Base-by-base conservation (phyloP, 2,888 invertebrate species). In the Polyploca ridens region DNA sequence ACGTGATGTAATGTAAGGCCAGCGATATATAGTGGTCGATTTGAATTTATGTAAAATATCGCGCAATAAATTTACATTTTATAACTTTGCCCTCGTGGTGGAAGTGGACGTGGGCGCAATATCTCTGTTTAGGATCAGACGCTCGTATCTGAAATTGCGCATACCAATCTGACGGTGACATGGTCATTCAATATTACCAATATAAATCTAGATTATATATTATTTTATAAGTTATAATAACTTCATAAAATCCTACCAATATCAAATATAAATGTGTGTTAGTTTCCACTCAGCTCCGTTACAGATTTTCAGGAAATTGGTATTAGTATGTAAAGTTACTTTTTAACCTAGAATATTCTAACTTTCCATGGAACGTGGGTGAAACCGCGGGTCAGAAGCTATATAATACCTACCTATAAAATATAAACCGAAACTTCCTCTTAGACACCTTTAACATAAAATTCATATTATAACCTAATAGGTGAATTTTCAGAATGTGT, bases 41-140 rank as follows among this genome's bases (percentile, higher is more conserved):
- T 90, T 91, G 91, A 90, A 88, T 93, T 91, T 91, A 91, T 93
- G 91, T 93, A 90, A 92, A 93, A 90, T 90, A 91, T 91, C 88
- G 87, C 84, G 89, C 89, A 87, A 91, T 93, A 92, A 93, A 94
- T 93, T 93, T 90, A 90, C 91, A 93, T 94, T 90, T 93, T 93
- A 91, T 90, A 89, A 90, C 79, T 89, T 84, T 83, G 85, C 87
- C 84, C 78, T 89, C 84, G 83, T 83, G 77, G 81, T 76, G 78
- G 79, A 80, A 83, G 85, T 83, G 78, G 79, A 80, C 83, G 85
- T 83, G 86, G 84, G 84, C 82, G 83, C 86, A 80, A 81, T 91
- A 93, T 94, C 93, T 90, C 86, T 88, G 88, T 88, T 92, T 89
- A 89, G 90, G 81, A 90, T 91, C 91, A 81, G 78, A 78, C 75